These are phyloP conservation scores for Danionella cerebrum DNA, from an alignment of 2,113 vertebrate genomes.

Conservation along the genomic window DNA sequence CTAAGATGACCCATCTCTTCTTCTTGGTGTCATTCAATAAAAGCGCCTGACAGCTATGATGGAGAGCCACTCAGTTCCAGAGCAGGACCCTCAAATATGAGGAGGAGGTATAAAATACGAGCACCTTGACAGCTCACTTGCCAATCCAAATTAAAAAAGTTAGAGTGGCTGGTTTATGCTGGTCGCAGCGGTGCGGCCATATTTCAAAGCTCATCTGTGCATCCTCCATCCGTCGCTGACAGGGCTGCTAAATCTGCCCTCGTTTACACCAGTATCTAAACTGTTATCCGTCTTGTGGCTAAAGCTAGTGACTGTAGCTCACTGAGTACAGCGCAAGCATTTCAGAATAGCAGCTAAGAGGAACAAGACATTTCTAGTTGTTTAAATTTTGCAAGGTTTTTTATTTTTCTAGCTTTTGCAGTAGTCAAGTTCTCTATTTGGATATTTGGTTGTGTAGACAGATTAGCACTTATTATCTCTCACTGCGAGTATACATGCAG, in stretches of 20 bases:
- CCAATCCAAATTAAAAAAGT: constrained; percentile 66
- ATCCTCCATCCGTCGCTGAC: not conserved
- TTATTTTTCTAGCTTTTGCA: not conserved
- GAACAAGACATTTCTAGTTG: not conserved
- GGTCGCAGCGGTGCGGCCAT: constrained; percentile 39
- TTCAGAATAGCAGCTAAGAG: not conserved
- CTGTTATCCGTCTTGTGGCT: constrained; percentile 25
- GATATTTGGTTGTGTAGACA: too few species aligned
- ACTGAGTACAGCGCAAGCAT: not conserved
- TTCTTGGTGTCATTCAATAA: constrained; percentile 55
- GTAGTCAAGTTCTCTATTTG: too few species aligned
- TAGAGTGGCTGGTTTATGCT: constrained; percentile 50
- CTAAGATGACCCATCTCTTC: not conserved
- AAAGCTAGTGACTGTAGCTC: not conserved
- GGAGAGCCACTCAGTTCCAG: constrained; percentile 57
- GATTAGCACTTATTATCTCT: not conserved
- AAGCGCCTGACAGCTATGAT: constrained; percentile 60
- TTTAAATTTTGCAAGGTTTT: not conserved
- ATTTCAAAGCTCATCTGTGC: constrained; percentile 47
- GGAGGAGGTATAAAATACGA: constrained; percentile 55
- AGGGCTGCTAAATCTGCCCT: constrained; percentile 35
- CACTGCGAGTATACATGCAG: not conserved
- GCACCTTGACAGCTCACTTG: constrained; percentile 49
- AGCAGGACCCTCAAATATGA: constrained; percentile 53
- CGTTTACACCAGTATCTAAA: constrained; percentile 29